Evolutionary conservation across 2,888 invertebrate genomes (phyloP).

Genomic region (Xanthorhoe spadicearia): DNA sequence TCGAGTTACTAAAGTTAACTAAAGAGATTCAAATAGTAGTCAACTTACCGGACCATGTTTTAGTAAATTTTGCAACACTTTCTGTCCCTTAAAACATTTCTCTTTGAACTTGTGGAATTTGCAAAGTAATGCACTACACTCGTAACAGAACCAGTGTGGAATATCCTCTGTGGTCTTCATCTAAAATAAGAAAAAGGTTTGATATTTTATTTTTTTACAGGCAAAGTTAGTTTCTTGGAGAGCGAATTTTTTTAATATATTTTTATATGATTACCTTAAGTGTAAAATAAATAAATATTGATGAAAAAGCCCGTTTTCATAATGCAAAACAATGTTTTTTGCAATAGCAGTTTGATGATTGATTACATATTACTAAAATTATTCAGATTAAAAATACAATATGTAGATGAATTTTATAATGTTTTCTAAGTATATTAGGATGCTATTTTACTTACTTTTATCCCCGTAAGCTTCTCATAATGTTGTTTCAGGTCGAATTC

Average conservation of each 20-base stretch:
- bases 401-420: not conserved
- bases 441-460: slow-evolving; percentile 55
- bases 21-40: not conserved
- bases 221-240: too few relatives aligned
- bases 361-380: not conserved
- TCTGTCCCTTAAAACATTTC: slow-evolving; percentile 65
- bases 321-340: too few relatives aligned
- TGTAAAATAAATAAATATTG: too few relatives aligned
- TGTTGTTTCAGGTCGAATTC: slow-evolving; percentile 55
- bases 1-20: not conserved
- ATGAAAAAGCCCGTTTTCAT: too few relatives aligned
- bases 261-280: too few relatives aligned
- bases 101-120: slow-evolving; percentile 76
- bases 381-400: not conserved
- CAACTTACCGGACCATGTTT: slow-evolving; percentile 64
- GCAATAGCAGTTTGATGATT: not conserved
- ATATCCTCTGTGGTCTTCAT: slow-evolving; percentile 57
- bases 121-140: slow-evolving; percentile 67
- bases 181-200: slow-evolving; percentile 45
- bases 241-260: too few relatives aligned
- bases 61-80: slow-evolving; percentile 59
- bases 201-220: not conserved
- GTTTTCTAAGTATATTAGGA: not conserved
- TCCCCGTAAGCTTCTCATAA: slow-evolving; percentile 61
- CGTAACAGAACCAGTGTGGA: slow-evolving; percentile 70